phyloP scores from a whole-genome alignment of 2,797 vertebrate genomes.

The Alca torda region DNA sequence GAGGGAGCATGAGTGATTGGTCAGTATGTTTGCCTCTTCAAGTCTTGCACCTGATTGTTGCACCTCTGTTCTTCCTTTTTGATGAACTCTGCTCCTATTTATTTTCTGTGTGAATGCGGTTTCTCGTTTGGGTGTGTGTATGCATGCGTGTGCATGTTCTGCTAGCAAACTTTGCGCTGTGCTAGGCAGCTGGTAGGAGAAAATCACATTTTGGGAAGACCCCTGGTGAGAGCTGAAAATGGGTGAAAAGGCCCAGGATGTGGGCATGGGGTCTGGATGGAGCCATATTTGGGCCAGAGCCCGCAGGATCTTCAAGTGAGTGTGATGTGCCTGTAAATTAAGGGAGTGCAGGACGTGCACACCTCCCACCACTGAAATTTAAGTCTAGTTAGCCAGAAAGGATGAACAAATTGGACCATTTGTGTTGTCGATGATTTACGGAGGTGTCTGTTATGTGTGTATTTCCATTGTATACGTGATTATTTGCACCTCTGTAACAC shows the following conservation, averaged over 20 bases:
- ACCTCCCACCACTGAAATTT: neutral
- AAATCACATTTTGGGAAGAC: neutral
- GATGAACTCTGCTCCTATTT: neutral
- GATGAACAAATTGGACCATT: neutral
- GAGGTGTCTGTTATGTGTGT: neutral
- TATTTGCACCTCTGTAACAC: neutral
- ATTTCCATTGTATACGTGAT: fast-evolving
- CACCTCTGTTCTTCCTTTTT: neutral
- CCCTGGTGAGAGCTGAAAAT: neutral
- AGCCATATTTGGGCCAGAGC: neutral
- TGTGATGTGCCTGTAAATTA: too few relatives aligned
- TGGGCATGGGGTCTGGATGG: neutral
- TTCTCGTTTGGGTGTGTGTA: fast-evolving
- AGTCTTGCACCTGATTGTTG: neutral
- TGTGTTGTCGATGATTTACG: neutral
- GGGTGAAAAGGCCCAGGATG: too few relatives aligned
- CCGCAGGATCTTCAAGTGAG: neutral
- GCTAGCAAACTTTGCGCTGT: neutral
- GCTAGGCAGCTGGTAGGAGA: neutral
- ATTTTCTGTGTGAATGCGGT: neutral
- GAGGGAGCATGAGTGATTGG: neutral
- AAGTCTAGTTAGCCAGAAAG: neutral
- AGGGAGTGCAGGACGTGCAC: neutral
- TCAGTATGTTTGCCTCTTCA: neutral
- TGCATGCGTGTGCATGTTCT: fast-evolving